These are phyloP conservation scores for Pterostichus niger DNA, from an alignment of 2,888 invertebrate genomes.

Conservation along the genomic window DNA sequence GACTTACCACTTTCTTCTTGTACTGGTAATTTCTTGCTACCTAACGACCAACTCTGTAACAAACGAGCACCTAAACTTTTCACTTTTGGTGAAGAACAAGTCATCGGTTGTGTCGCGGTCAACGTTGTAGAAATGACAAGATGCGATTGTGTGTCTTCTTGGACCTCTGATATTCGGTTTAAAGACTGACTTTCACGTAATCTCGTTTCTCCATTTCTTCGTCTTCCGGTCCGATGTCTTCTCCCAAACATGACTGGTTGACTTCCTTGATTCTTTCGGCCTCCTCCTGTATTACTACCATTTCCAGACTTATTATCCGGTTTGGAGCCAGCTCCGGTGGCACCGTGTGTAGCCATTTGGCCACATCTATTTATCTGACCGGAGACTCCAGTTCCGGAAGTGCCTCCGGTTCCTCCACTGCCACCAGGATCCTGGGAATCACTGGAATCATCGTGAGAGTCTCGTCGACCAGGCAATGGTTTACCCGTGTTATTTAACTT, in stretches of 20 bases:
- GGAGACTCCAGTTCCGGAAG: constrained; percentile 70
- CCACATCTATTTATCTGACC: constrained; percentile 62
- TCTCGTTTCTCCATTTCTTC: constrained; percentile 82
- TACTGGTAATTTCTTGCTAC: constrained; percentile 53
- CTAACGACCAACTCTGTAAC: constrained; percentile 76
- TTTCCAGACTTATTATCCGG: constrained; percentile 66
- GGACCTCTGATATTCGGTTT: constrained; percentile 92
- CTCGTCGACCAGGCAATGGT: constrained; percentile 83
- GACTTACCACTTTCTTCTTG: constrained; percentile 68
- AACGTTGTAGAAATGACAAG: constrained; percentile 73
- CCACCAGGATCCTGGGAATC: constrained; percentile 88
- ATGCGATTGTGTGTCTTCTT: constrained; percentile 82
- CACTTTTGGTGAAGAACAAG: constrained; percentile 74
- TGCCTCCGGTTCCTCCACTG: constrained; percentile 76
- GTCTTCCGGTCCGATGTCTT: constrained; percentile 79
- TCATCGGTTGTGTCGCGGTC: constrained; percentile 73
- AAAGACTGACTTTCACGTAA: constrained; percentile 91
- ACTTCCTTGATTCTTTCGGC: constrained; percentile 73
- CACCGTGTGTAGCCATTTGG: constrained; percentile 26
- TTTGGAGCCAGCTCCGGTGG: constrained; percentile 68
- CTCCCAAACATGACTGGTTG: constrained; percentile 76
- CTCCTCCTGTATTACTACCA: constrained; percentile 72
- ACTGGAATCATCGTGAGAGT: constrained; percentile 92
- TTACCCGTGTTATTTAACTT: constrained; percentile 83
- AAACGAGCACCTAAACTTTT: constrained; percentile 79